Base-by-base conservation (phyloP, 1,140 invertebrate genomes). In the Delia radicum region DNA sequence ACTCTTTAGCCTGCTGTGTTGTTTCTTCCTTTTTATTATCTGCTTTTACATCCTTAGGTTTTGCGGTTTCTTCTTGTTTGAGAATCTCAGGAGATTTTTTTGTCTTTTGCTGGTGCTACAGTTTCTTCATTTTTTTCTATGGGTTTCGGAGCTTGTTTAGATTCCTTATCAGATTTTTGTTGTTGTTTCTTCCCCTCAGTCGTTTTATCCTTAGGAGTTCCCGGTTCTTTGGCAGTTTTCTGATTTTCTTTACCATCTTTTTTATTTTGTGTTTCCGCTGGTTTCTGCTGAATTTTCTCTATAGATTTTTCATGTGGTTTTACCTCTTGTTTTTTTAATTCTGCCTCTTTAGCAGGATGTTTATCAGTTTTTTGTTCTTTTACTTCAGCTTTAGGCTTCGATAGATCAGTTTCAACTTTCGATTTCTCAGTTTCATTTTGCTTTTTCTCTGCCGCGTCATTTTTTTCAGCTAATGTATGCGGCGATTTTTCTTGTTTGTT, bases 401-500 rank as follows among this genome's bases (percentile, higher is more conserved):
- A 28, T 76, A 8, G 18, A n/a, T 27, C 67, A 15, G 18, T 8
- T 21, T 74, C 65, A 12, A 48, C 48, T 15, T 42, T 7, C 3
- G n/a, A 2, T 21, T 75, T 75, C 27, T 29, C 62, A 27, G 27
- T 29, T 31, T 27, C 15, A 3, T 7, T 27, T 63, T 28, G 63
- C 18, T 29, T n/a, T 31, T 31, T 24, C n/a, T 18, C 29, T 33
- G 12, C 31, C 10, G 28, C 4, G 63, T 69, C 29, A 12, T 33
- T 18, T 69, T 69, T 33, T 7, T 37, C 65, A 18, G 21, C 48
- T 1, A 55, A 21, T 4, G 48, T 6, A 18, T 18, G 24, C 29
- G n/a, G 24, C 29, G n/a, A 18, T 69, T 75, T 67, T 55, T n/a
- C 74, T 48, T 46, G 62, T 67, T 75, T 48, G 7, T 65, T 67